These are phyloP conservation scores for Pimpla rufipes DNA, from an alignment of 2,888 invertebrate species.

Conservation along the genomic window DNA sequence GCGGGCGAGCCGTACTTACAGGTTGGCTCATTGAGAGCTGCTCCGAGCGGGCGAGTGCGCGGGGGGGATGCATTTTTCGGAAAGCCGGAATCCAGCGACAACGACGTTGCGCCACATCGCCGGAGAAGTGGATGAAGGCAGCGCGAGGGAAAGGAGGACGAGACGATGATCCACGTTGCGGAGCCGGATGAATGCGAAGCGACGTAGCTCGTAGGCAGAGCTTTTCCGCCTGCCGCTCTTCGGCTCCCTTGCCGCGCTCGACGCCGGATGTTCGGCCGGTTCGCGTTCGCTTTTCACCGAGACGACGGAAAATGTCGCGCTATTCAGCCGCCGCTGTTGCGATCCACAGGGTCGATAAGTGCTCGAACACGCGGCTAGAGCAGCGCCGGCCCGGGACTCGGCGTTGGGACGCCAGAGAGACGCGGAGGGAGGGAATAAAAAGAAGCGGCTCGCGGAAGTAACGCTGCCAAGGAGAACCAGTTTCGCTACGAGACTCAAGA, in stretches of 20 bases:
- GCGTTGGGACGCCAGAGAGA: constrained; percentile 4
- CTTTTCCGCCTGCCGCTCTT: constrained; percentile 32
- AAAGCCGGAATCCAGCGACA: constrained; percentile 47
- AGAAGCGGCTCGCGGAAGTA: constrained; percentile 25
- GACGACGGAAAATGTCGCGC: constrained; percentile 65
- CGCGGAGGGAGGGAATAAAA: constrained; percentile 16
- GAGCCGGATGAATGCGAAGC: constrained; percentile 54
- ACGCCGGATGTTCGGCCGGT: constrained; percentile 52
- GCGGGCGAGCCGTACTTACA: too few relatives aligned
- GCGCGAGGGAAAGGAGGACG: constrained; percentile 20
- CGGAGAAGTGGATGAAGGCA: constrained; percentile 49
- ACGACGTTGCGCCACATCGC: constrained; percentile 22
- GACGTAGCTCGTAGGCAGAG: constrained; percentile 24
- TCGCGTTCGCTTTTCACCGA: constrained; percentile 59
- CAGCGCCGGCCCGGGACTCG: constrained; percentile 13
- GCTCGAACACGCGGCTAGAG: constrained; percentile 49
- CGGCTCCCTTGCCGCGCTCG: constrained; percentile 38
- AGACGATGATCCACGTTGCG: constrained; percentile 57
- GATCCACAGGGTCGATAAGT: constrained; percentile 58
- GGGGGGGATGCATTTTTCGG: constrained; percentile 33
- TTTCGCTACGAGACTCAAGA: constrained; percentile 53
- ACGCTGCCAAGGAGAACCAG: constrained; percentile 45
- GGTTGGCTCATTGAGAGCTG: too few relatives aligned
- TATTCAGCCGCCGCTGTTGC: constrained; percentile 55
- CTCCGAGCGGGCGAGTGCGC: too few relatives aligned